These are phyloP conservation scores for Ephydatia muelleri DNA, from an alignment of 37 sponge, comb jelly and placozoan species.

Conservation along the genomic window DNA sequence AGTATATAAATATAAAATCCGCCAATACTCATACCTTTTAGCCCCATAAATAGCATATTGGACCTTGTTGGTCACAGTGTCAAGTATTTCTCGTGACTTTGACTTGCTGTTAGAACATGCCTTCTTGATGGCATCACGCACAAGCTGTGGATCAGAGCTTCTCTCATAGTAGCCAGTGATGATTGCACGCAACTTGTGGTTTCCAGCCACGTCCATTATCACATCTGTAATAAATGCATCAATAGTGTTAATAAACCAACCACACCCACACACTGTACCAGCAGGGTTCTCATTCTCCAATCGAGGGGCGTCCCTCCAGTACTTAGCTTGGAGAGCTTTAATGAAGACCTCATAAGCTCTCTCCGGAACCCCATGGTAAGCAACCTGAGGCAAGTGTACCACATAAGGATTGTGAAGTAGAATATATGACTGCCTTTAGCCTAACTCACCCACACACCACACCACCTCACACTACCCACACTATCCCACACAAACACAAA, in stretches of 20 bases:
- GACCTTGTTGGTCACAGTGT: background rate
- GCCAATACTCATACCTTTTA: background rate
- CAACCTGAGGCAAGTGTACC: constrained; percentile 21
- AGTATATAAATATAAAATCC: background rate
- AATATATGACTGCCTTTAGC: no score
- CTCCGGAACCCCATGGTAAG: constrained; percentile 36
- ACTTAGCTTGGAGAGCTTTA: constrained; percentile 19
- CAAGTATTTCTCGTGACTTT: background rate
- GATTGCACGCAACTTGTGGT: constrained; percentile 31
- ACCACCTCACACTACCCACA: no score
- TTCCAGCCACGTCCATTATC: constrained; percentile 87
- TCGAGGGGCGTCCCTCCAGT: background rate
- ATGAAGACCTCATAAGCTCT: constrained; percentile 51
- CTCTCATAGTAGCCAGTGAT: constrained; percentile 45
- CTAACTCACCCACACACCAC: no score
- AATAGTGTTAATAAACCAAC: background rate
- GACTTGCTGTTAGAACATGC: constrained; percentile 6
- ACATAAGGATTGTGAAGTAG: no score
- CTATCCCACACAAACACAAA: no score
- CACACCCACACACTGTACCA: constrained; percentile 20
- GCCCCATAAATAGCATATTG: background rate
- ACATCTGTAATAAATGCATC: constrained; percentile 35
- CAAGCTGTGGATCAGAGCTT: constrained; percentile 32
- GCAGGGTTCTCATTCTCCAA: constrained; percentile 58
- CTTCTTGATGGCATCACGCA: constrained; percentile 37